Evolutionary conservation across 2,113 vertebrate species (phyloP).

Genomic region (Phrynocephalus versicolor): DNA sequence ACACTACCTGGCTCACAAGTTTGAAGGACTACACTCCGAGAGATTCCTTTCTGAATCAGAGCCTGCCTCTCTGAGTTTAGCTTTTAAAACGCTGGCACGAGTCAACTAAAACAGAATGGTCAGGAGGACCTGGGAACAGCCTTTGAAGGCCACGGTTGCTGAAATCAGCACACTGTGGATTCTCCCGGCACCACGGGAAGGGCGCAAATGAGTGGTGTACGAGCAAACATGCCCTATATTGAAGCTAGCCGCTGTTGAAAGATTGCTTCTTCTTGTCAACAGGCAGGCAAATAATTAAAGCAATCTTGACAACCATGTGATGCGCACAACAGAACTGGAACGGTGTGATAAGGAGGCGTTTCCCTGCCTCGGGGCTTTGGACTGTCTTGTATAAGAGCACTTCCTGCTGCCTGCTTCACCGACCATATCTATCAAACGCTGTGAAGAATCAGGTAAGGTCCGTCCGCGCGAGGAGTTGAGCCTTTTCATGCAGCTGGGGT

Average conservation of each 20-base stretch:
- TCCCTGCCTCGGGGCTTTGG: neutral
- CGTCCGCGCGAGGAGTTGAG: rapidly evolving
- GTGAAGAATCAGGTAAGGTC: conserved; percentile 4
- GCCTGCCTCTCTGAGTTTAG: neutral
- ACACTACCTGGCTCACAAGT: too few species aligned
- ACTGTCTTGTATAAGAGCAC: neutral
- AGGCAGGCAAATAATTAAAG: conserved; percentile 1
- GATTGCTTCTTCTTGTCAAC: neutral
- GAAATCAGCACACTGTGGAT: neutral
- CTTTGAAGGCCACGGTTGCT: neutral
- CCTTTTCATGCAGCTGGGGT: neutral
- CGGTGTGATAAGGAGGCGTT: neutral
- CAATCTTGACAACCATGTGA: neutral
- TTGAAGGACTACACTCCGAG: neutral
- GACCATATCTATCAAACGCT: neutral
- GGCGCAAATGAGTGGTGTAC: neutral
- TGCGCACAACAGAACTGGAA: neutral
- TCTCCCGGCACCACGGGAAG: neutral
- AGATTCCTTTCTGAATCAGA: neutral
- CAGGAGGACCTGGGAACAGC: neutral
- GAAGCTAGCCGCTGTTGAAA: neutral
- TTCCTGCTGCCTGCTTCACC: neutral
- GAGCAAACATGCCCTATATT: neutral
- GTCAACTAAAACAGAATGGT: too few species aligned
- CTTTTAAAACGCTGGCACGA: neutral